phyloP scores from a whole-genome alignment of 2,113 vertebrate genomes.

The Microcebus ravelobensis region DNA sequence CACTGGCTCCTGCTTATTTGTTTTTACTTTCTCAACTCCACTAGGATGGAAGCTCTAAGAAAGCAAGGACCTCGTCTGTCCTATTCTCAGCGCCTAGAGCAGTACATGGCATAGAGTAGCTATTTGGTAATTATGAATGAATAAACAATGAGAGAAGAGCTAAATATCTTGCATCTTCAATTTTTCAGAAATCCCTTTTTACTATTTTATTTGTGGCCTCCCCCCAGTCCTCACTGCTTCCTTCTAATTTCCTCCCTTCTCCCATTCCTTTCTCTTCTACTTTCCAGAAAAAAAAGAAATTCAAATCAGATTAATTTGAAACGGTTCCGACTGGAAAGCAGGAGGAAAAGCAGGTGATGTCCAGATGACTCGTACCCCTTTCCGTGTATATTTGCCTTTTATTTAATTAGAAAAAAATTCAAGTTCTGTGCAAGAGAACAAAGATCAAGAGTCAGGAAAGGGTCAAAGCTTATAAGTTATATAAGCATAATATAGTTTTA shows the following conservation, averaged over 20 bases:
- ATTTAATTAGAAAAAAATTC: neutral
- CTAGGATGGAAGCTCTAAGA: neutral
- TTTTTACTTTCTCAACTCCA: neutral
- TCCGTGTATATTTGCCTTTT: neutral
- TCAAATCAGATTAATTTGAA: neutral
- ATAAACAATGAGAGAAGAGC: neutral
- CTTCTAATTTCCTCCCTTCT: neutral
- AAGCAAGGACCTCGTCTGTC: neutral
- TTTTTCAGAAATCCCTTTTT: neutral
- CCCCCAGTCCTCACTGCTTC: neutral
- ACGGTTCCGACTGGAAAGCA: neutral
- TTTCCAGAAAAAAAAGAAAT: conserved; percentile 18
- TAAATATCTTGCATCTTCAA: neutral
- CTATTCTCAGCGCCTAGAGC: neutral
- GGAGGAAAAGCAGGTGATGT: neutral
- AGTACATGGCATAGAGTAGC: neutral
- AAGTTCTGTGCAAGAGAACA: conserved; percentile 17
- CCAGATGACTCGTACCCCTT: neutral
- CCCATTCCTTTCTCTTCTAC: neutral
- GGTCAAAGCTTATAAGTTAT: conserved; percentile 4
- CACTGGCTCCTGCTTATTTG: neutral
- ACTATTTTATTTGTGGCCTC: neutral
- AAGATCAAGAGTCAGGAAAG: conserved; percentile 26
- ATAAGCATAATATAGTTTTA: conserved; percentile 15
- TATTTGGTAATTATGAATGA: neutral